Evolutionary conservation across 2,797 vertebrate genomes (phyloP).

Genomic region (Ibycter americanus): DNA sequence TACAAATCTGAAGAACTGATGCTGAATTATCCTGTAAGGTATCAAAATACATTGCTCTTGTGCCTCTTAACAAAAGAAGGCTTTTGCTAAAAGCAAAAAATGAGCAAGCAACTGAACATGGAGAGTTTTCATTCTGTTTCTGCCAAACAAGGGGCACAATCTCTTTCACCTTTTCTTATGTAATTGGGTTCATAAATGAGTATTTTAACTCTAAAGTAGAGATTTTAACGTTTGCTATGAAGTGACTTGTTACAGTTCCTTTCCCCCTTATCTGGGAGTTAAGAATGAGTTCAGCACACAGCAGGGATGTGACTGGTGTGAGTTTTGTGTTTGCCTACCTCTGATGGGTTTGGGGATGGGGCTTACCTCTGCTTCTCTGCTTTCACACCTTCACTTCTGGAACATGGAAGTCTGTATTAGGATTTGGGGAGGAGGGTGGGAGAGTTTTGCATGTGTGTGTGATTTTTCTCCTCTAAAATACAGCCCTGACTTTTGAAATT

Average conservation of each 20-base stretch:
- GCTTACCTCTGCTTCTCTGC: neutral
- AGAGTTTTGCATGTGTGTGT: neutral
- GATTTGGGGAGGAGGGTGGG: neutral
- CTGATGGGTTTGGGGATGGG: neutral
- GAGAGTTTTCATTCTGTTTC: neutral
- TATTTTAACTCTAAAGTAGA: no score
- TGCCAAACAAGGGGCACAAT: neutral
- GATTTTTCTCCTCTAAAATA: neutral
- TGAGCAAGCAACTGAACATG: neutral
- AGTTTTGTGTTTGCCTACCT: neutral
- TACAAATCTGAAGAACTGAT: neutral
- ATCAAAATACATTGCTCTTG: neutral
- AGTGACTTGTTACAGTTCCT: fast-evolving
- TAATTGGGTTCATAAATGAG: neutral
- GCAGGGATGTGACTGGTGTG: neutral
- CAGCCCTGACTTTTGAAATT: neutral
- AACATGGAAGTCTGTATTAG: neutral
- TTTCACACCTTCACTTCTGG: neutral
- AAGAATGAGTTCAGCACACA: neutral
- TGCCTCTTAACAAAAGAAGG: neutral
- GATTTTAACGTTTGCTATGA: neutral
- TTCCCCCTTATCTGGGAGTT: neutral
- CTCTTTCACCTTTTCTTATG: neutral
- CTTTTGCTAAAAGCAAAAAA: neutral
- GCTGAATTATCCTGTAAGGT: neutral